Evolutionary conservation across 1,140 invertebrate genomes (phyloP), one percentile per base, ranked within the genome.

Genomic region (Dendroctonus valens): DNA sequence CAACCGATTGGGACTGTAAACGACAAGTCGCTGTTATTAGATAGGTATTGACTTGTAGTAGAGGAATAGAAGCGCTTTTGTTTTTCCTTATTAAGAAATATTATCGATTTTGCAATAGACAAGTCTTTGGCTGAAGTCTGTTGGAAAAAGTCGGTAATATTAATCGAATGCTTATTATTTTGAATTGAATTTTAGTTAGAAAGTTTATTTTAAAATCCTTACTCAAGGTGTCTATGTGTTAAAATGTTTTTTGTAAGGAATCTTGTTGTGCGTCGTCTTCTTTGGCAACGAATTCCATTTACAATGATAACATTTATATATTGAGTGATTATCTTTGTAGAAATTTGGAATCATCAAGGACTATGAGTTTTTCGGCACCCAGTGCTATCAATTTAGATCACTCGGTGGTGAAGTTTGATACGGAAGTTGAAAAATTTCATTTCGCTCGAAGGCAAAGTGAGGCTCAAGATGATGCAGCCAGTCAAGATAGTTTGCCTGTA

Each of bases 301-400:
- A 26, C 26, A 26, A 3, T 26, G 26, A 26, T 26, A 26, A 26
- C 26, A 26, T 26, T 26, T 26, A 26, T 26, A 26, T 26, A 26
- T 3, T 26, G 26, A 26, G 26, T 26, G 26, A 26, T 26, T 26
- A 26, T 26, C 1, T 3, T 54, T 50, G 12, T 72, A 75, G 77
- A 70, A 74, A 78, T 72, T 81, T 92, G 73, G 86, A 89, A 70
- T 83, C 86, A 3, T 88, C 86, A 3, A 85, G 87, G 75, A 83
- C 85, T 0, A 82, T 93, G 70, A 93, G 91, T 70, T 87, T 88
- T 79, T 94, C 91, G 0, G 92, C 92, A 1, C 91, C 92, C 0
- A 90, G 90, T 65, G 90, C 90, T 37, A 92, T 94, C 68, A 93
- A 93, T 76, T 80, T 90, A n/a, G 91, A 93, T 51, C 84, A 86